Conservation (phyloP, 2,113 vertebrate genomes). For the Spilogale gracilis region DNA sequence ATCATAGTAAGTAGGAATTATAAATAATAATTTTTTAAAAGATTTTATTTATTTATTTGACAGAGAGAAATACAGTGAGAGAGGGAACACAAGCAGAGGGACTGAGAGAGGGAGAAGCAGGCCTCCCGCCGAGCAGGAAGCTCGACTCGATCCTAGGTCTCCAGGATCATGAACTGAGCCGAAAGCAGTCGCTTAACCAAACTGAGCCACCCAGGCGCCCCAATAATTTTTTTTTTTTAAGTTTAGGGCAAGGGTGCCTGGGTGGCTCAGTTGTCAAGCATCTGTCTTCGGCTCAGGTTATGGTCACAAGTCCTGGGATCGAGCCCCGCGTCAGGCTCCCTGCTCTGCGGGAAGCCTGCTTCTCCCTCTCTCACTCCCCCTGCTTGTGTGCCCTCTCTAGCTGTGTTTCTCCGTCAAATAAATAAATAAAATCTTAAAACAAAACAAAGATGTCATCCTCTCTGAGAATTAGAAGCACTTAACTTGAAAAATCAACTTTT, state of each 20-base stretch:
- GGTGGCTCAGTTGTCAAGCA: too few species aligned
- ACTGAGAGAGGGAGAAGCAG: background rate
- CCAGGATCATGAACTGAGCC: background rate
- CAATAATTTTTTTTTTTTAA: too few species aligned
- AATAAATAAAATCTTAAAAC: too few species aligned
- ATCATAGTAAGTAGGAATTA: constrained; percentile 79
- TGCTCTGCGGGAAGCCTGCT: too few species aligned
- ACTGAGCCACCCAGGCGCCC: background rate
- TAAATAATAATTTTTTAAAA: constrained; percentile 70
- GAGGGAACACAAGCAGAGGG: background rate
- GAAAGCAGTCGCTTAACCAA: background rate
- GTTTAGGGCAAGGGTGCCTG: too few species aligned
- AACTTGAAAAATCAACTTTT: constrained; percentile 49
- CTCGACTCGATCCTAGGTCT: background rate
- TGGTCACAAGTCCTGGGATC: too few species aligned
- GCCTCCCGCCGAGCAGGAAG: background rate
- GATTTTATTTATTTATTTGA: background rate
- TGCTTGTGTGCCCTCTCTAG: too few species aligned
- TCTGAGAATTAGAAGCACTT: constrained; percentile 62
- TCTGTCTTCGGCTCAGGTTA: too few species aligned
- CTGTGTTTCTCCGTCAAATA: too few species aligned
- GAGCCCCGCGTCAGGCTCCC: too few species aligned
- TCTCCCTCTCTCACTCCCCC: too few species aligned
- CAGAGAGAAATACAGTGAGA: background rate
- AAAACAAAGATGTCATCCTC: background rate